These are phyloP conservation scores for Toxotes lorentzi DNA, from an alignment of 2,797 vertebrate genomes.

Conservation along the genomic window DNA sequence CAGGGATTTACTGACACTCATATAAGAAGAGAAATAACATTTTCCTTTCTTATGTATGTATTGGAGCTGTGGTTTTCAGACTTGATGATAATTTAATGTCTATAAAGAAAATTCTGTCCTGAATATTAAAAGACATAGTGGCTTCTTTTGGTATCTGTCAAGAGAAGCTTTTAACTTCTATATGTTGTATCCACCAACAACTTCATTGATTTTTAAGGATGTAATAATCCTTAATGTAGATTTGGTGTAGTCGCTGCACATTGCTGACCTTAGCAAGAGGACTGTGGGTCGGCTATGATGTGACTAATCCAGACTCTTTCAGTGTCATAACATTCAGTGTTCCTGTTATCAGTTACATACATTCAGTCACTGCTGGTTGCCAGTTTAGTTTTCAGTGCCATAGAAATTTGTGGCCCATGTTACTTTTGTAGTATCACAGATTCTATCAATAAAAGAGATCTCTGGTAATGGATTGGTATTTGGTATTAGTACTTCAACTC, in stretches of 20 bases:
- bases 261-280: not conserved
- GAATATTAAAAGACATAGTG: not conserved
- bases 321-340: not conserved
- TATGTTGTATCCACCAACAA: not conserved
- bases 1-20: not conserved
- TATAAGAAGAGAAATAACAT: not conserved
- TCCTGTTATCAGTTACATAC: not conserved
- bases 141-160: not conserved
- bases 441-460: conserved; percentile 5
- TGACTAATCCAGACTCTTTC: conserved; percentile 4
- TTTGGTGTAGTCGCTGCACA: not conserved
- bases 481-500: too few relatives aligned
- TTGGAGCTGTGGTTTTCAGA: not conserved
- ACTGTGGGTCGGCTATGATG: not conserved
- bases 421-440: not conserved
- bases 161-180: not conserved
- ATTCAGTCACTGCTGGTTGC: not conserved
- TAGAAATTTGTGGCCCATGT: not conserved
- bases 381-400: not conserved
- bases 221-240: not conserved
- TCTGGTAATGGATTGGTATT: not conserved
- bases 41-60: not conserved
- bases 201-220: not conserved
- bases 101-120: not conserved
- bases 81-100: not conserved